A percentile compares a stretch with the other conserved stretches of the same genome.
Evolutionary conservation across 2,888 invertebrate genomes (phyloP).

Genomic region (Caradrina clavipalpis): DNA sequence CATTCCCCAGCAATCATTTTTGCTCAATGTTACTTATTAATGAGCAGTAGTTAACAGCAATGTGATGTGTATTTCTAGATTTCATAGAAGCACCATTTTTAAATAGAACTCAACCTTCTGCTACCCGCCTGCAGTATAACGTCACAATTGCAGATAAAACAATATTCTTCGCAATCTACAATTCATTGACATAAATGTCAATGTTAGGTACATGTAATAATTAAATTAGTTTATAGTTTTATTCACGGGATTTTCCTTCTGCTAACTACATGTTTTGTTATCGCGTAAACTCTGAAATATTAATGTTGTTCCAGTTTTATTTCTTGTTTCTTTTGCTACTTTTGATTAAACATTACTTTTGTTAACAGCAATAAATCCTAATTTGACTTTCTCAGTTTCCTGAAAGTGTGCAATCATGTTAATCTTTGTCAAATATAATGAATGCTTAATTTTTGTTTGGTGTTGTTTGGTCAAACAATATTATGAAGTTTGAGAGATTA

Average conservation of each 20-base stretch:
- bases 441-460: constrained; percentile 10
- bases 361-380: constrained; percentile 6
- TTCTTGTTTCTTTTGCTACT: constrained; percentile 7
- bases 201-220: constrained; percentile 34
- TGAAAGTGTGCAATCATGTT: constrained; percentile 1
- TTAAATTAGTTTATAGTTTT: constrained; percentile 42
- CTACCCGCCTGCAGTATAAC: neutral
- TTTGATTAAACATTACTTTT: too few relatives aligned
- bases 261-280: constrained; percentile 23
- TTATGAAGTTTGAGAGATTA: neutral
- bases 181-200: constrained; percentile 60
- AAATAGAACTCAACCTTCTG: constrained; percentile 26
- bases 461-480: neutral
- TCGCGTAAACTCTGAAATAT: constrained; percentile 3
- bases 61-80: too few relatives aligned
- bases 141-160: constrained; percentile 29
- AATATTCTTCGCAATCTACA: constrained; percentile 14
- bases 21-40: too few relatives aligned
- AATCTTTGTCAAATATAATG: constrained; percentile 13
- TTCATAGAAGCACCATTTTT: too few relatives aligned
- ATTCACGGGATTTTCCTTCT: constrained; percentile 47
- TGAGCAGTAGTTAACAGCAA: too few relatives aligned
- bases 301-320: neutral
- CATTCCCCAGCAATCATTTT: too few relatives aligned
- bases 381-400: constrained; percentile 14